Evolutionary conservation across 2,888 invertebrate species (phyloP), one percentile per base, ranked within the genome.

Genomic region (Endotricha flammealis): DNA sequence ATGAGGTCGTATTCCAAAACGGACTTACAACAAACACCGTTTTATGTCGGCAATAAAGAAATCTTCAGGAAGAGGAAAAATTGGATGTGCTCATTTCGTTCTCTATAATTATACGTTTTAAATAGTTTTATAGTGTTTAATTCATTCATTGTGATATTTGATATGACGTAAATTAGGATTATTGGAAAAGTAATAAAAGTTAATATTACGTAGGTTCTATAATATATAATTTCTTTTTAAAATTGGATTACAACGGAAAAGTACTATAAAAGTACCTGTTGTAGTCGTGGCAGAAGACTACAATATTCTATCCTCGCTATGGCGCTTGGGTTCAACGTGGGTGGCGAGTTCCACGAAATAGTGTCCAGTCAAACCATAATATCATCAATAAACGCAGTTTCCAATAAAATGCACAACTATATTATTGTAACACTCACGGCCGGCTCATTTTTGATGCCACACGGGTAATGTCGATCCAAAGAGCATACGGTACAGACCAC

Each of bases 1-100:
- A 80, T 79, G 82, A 78, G 79, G 64, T 75, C 77, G 80, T 77
- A 78, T 79, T 76, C 82, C 77, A 74, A 77, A 82, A 79, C 79
- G 74, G 74, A 78, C 77, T 78, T 73, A 76, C 73, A 76, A 66
- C 80, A 81, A 78, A 81, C 79, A 81, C 51, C 58, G 68, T 75
- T 82, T 81, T 81, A 81, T 79, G 69, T 57, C 55, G 46, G 68
- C 66, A 72, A 73, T 80, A 80, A 76, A 75, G 64, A 64, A 67
- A 62, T 62, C 61, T 62, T 53, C 53, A 53, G 57, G 54, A 51
- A 50, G 46, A 48, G 42, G 48, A 59, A 58, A 62, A 64, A 60
- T 48, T 44, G 44, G 47, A 50, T 47, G 46, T 44, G 46, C 37
- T 42, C 38, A 30, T 50, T 48, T 49, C 39, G 39, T 20, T 7